Evolutionary conservation across 2,113 vertebrate species (phyloP), one percentile per base, ranked within the genome.

Genomic region (Tachysurus fulvidraco): DNA sequence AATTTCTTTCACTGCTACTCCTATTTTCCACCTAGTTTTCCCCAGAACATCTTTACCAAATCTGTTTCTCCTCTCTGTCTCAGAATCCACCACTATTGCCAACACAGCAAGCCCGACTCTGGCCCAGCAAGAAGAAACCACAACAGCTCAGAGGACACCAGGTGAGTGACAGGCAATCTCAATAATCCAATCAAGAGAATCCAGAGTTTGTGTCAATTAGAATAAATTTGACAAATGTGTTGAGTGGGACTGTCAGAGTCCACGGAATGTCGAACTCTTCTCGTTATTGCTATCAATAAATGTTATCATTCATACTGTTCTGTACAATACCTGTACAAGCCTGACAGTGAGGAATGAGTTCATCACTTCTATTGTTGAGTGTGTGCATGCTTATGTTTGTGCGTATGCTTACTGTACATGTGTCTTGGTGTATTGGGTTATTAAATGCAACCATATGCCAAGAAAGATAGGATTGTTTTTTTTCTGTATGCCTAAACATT

Each of bases 91-190:
- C 79, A 96, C 98, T 86, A 92, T 96, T 23, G 95, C 94, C 41
- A 96, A 97, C 93, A 97, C 96, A 0, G 91, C 95, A 55, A 96
- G 96, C 69, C 97, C 98, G 52, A 98, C 98, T 0, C n/a, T 95
- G 82, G 95, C 95, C 81, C 94, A 92, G 0, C 94, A 96, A 89
- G 96, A 96, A 84, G 95, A 95, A 64, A 97, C 97, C 81, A 96
- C 95, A 21, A 95, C 96, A 36, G 95, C 93, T 21, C 95, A 95
- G 0, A 94, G 92, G 91, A 83, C 93, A n/a, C 94, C 95, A 89
- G 89, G 91, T 91, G 78, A 84, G 85, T 64, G 41, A 46, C 4
- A 69, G 21, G 44, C 92, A 5, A 36, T 36, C 36, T 36, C 36
- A 91, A 92, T 92, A 88, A 89, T 85, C 9, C 83, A 76, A 67